A percentile compares a stretch with the other conserved stretches of the same genome.
Conservation (phyloP, 2,888 invertebrate genomes). For the Euproctis similis region DNA sequence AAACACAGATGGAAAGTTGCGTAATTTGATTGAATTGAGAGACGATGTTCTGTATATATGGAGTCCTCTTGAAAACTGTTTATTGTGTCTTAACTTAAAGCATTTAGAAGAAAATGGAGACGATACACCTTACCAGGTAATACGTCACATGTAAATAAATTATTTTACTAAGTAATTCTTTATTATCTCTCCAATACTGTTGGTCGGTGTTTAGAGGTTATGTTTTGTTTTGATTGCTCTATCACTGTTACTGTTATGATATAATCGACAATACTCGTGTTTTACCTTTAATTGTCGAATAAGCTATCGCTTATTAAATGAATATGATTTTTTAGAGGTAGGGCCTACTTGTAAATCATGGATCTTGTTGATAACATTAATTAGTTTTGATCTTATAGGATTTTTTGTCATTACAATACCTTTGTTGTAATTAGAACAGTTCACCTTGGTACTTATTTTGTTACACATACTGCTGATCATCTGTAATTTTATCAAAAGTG, state of each 20-base stretch:
- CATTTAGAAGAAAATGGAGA: conserved; percentile 62
- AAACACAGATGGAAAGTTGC: conserved; percentile 70
- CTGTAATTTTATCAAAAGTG: no score
- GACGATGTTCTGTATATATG: conserved; percentile 82
- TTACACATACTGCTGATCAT: no score
- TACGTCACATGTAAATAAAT: neutral
- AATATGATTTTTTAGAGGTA: no score
- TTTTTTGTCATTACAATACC: no score
- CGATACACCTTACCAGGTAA: conserved; percentile 78
- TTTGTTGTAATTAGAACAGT: no score
- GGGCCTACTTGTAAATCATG: no score
- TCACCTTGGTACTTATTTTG: no score
- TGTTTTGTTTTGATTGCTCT: conserved; percentile 12
- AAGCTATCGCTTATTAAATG: no score
- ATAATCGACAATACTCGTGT: no score
- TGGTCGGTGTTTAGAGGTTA: conserved; percentile 25
- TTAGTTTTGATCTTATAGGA: no score
- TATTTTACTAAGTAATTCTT: neutral
- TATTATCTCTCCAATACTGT: conserved; percentile 16
- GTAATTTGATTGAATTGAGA: conserved; percentile 78
- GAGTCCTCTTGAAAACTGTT: conserved; percentile 79
- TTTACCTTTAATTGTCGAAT: no score
- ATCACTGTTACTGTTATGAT: neutral
- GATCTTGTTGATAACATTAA: no score
- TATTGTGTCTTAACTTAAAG: conserved; percentile 77